Percentiles rank a stretch among this genome's conserved stretches.
Conservation (phyloP, 2,888 invertebrate species). For the Busseola fusca region DNA sequence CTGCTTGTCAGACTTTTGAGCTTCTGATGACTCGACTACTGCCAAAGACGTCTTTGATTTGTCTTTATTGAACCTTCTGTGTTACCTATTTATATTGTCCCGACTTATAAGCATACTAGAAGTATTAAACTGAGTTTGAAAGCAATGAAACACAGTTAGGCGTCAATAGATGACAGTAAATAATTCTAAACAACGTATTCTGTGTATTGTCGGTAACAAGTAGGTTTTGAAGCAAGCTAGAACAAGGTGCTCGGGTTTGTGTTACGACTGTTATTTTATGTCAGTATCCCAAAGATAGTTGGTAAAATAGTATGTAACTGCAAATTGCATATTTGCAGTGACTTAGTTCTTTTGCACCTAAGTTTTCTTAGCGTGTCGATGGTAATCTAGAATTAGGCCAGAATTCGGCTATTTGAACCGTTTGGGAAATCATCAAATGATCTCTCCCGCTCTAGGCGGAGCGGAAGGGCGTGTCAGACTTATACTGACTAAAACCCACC, state of each 20-base stretch:
- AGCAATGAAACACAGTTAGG: conserved; percentile 37
- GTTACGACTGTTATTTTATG: conserved; percentile 2
- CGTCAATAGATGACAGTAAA: conserved; percentile 37
- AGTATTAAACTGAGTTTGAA: conserved; percentile 18
- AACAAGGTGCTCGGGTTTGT: background rate
- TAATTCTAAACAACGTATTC: conserved; percentile 11
- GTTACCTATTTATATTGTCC: background rate
- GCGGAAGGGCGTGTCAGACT: no score
- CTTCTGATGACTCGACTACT: no score
- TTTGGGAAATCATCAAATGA: no score
- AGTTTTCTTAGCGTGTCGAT: no score
- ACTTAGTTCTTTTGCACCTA: background rate
- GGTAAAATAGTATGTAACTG: background rate
- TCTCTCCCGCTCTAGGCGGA: no score
- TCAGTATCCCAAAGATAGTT: background rate
- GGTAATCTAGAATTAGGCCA: no score
- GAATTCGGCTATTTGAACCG: no score
- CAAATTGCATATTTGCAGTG: background rate
- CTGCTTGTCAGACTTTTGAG: no score
- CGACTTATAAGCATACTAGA: conserved; percentile 17
- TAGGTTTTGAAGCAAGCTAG: conserved; percentile 26
- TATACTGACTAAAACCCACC: no score
- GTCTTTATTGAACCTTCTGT: conserved; percentile 17
- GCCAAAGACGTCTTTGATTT: no score
- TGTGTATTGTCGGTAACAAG: conserved; percentile 10